Evolutionary conservation across 2,113 vertebrate species (phyloP), one percentile per base, ranked within the genome.

Genomic region (Ranitomeya imitator): DNA sequence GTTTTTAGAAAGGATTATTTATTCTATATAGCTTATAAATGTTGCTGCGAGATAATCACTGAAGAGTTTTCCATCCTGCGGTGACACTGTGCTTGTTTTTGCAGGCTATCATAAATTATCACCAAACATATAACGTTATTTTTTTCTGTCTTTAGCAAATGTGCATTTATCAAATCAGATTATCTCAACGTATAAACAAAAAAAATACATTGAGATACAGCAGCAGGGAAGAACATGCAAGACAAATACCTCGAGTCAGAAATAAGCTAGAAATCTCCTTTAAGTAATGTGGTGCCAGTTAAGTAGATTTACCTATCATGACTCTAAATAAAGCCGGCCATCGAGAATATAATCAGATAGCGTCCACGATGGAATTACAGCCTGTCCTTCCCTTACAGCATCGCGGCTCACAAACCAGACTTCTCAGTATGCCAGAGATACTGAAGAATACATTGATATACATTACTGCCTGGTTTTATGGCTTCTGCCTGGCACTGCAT

Each of bases 271-370:
- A 79, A 55, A 79, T 55, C 77, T 52, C n/a, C 54, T 60, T 80
- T 23, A 79, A 52, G 37, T 77, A 52, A 77, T 65, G 11, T 82
- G 60, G 60, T n/a, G 31, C 80, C 60, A 82, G 26, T 65, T 82
- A 63, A 37, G 31, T 82, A 26, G 60, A 82, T 16, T 51, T 59
- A 82, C 18, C 37, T 19, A 51, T 74, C 59, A 31, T 77, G 77
- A 23, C 52, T 76, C 52, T 23, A 21, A 23, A 86, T 86, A 21
- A 77, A 63, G 19, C 31, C 26, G 37, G 19, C 59, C 55, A 12
- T 65, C 61, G 60, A 23, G 21, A 86, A n/a, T 37, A 37, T 77
- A 85, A 85, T 77, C 84, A 77, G 57, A 37, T 45, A 77, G 59
- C 37, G 15, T 31, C 10, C n/a, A 85, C 76, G 57, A 45, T 78